Evolutionary conservation across 2,113 vertebrate genomes (phyloP), one percentile per base, ranked within the genome.

Genomic region (Ammospiza caudacuta): DNA sequence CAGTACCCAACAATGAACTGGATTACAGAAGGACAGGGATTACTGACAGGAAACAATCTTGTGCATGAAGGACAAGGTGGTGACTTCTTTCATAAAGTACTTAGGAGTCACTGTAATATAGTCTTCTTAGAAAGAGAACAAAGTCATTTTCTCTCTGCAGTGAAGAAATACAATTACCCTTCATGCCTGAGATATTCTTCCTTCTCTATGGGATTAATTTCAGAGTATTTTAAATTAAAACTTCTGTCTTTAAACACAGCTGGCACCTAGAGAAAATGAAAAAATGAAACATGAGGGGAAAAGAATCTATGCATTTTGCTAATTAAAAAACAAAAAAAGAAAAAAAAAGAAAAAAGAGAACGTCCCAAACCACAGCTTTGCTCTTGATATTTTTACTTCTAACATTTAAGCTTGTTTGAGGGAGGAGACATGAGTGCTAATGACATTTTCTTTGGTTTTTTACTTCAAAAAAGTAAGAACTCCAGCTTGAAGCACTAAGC

Each of bases 161-260:
- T 41, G 39, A 89, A 79, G 44, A 92, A 94, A 92, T 59, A 83
- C 29, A 86, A 93, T 88, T 93, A 91, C 54, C 47, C 76, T 95
- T 95, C 83, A 87, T 2, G 51, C 35, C 54, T 66, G 61, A 92
- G 35, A 91, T 63, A 68, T 12, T 76, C 20, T 85, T 76, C 61
- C 63, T 90, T 68, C 59, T 93, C 76, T 44, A 20, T 25, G 28
- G 63, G 58, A 94, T 96, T 96, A 89, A 96, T 96, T 95, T 92
- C 81, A 87, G 59, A 87, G 61, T 87, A 92, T 86, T 94, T 94
- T 67, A 96, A 80, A 91, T 96, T 92, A 92, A 81, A 93, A 89
- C 39, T 69, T 51, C 31, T 80, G 35, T 47, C 44, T 94, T 94
- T 87, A 94, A 93, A 95, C 46, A 88, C 28, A 85, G 49, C 24